These are phyloP conservation scores for Cyprinodon diabolis DNA, from an alignment of 2,797 vertebrate species.

Conservation along the genomic window DNA sequence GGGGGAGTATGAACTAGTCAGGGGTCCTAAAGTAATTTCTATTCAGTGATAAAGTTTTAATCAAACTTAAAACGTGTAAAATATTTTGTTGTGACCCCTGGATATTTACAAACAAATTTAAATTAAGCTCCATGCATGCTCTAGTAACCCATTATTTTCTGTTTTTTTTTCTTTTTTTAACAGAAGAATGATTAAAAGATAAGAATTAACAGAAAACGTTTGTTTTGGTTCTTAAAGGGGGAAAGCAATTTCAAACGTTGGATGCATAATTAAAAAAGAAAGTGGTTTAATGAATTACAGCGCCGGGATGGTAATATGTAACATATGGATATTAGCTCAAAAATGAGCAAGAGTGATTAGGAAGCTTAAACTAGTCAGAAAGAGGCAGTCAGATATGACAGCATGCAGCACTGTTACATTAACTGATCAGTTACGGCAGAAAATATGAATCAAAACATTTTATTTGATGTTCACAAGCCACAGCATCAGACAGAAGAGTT, in stretches of 20 bases:
- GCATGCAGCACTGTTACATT: conserved; percentile 18
- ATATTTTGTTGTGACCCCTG: conserved; percentile 5
- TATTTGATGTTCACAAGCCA: conserved; percentile 21
- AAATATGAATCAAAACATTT: conserved; percentile 14
- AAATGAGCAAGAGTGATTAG: conserved; percentile 26
- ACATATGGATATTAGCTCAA: conserved; percentile 25
- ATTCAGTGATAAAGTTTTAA: conserved; percentile 15
- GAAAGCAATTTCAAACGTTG: conserved; percentile 41
- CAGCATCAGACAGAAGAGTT: conserved; percentile 17
- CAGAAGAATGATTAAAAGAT: conserved; percentile 25
- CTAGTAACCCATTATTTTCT: conserved; percentile 1
- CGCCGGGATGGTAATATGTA: conserved; percentile 16
- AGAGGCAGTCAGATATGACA: conserved; percentile 24
- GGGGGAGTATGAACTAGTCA: conserved; percentile 28
- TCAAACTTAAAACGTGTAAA: conserved; percentile 15
- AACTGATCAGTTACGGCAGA: conserved; percentile 23
- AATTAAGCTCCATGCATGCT: conserved; percentile 1
- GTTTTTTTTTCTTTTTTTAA: neutral
- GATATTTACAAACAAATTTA: neutral
- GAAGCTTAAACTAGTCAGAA: conserved; percentile 15
- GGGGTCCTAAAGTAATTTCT: conserved; percentile 24
- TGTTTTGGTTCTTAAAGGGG: conserved; percentile 30
- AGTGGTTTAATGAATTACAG: conserved; percentile 42
- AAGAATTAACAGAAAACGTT: conserved; percentile 27
- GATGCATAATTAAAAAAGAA: conserved; percentile 48